A percentile compares a stretch with the other conserved stretches of the same genome.
phyloP scores from a whole-genome alignment of 1,140 invertebrate genomes.

The Drosophila fuyamai region DNA sequence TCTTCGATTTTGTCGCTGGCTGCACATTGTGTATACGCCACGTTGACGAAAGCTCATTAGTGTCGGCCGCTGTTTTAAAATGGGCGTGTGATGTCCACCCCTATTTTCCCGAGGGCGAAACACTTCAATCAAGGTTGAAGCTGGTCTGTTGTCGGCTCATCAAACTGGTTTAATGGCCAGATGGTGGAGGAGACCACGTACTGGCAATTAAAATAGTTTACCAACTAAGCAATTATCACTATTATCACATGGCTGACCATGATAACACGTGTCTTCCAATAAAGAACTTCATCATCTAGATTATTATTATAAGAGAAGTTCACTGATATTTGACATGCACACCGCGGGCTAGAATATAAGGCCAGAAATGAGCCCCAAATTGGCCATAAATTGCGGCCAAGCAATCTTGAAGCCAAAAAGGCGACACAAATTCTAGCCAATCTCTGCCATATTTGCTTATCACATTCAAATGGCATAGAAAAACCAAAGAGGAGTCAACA shows the following conservation, averaged over 20 bases:
- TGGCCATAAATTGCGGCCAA: slow-evolving; percentile 5
- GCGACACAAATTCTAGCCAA: slow-evolving; percentile 21
- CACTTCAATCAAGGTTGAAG: slow-evolving; percentile 10
- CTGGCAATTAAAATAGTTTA: slow-evolving; percentile 63
- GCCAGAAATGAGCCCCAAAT: slow-evolving; percentile 9
- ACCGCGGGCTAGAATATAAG: background rate
- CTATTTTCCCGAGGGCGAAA: background rate
- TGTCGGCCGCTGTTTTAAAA: slow-evolving; percentile 32
- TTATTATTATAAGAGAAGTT: slow-evolving; percentile 12
- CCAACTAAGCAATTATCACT: slow-evolving; percentile 66
- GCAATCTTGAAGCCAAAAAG: slow-evolving; percentile 8
- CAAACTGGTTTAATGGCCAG: slow-evolving; percentile 62
- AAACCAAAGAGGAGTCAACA: slow-evolving; percentile 19
- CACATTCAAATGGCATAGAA: slow-evolving; percentile 21
- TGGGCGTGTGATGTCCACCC: slow-evolving; percentile 20
- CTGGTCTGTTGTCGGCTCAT: slow-evolving; percentile 35
- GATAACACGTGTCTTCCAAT: slow-evolving; percentile 3
- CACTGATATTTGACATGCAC: slow-evolving; percentile 17
- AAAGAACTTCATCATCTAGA: slow-evolving; percentile 11
- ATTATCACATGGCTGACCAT: slow-evolving; percentile 1
- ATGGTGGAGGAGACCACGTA: slow-evolving; percentile 19
- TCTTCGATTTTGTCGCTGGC: slow-evolving; percentile 12
- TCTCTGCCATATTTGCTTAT: slow-evolving; percentile 30
- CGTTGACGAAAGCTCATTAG: slow-evolving; percentile 45
- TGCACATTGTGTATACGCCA: slow-evolving; percentile 35